Conservation (phyloP, 2,113 vertebrate species). For the Meleagris gallopavo region DNA sequence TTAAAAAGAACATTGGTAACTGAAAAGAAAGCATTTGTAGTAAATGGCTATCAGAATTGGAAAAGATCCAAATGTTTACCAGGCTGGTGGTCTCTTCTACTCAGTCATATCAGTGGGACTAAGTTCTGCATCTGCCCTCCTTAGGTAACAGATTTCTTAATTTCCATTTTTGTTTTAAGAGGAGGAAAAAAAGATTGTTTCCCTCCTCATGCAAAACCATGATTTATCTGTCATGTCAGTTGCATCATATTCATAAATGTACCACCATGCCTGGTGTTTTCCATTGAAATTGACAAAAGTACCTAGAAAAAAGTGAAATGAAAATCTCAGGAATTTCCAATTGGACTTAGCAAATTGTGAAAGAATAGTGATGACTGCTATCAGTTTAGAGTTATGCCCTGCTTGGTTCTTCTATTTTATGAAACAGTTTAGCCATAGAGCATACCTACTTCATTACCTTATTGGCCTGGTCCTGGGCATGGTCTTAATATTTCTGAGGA, state of each 20-base stretch:
- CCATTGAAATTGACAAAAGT: not conserved
- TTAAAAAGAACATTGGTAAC: not conserved
- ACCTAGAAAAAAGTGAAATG: constrained; percentile 30
- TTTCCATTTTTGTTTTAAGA: not conserved
- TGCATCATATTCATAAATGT: constrained; percentile 24
- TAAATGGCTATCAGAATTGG: not conserved
- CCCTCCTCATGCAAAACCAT: not conserved
- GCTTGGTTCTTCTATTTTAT: constrained; percentile 44
- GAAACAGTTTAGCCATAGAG: constrained; percentile 40
- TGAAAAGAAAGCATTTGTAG: not conserved
- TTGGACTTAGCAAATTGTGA: not conserved
- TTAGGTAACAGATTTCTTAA: not conserved
- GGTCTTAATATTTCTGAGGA: constrained; percentile 80
- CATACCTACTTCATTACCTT: not conserved
- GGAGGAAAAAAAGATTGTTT: not conserved
- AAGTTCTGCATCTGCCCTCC: not conserved
- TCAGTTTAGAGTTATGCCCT: constrained; percentile 54
- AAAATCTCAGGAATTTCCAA: constrained; percentile 61
- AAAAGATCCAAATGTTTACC: not conserved
- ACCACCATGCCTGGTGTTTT: not conserved
- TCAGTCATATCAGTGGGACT: not conserved
- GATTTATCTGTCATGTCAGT: constrained; percentile 2
- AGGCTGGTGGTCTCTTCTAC: not conserved
- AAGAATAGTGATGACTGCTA: constrained; percentile 56
- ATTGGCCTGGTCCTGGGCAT: constrained; percentile 29